Conservation (phyloP, 2,797 vertebrate genomes). For the Chelon labrosus region DNA sequence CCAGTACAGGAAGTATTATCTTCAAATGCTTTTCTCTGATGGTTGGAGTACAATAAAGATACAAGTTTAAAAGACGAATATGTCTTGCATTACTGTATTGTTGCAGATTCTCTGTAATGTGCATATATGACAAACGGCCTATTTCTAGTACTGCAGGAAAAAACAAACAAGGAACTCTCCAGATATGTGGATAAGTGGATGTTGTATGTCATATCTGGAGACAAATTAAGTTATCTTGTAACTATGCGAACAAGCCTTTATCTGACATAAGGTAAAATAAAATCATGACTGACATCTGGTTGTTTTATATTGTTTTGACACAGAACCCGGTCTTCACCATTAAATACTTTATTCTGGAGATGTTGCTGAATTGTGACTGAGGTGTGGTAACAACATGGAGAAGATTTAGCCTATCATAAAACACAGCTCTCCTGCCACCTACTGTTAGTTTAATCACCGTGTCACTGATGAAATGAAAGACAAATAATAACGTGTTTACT, state of each 20-base stretch:
- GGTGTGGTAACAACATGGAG: conserved; percentile 28
- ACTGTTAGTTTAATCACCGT: conserved; percentile 60
- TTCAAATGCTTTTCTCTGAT: background rate
- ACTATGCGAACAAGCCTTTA: background rate
- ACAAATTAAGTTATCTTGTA: no score
- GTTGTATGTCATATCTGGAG: no score
- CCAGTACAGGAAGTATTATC: background rate
- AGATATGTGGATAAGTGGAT: no score
- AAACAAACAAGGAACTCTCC: no score
- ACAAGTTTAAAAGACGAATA: background rate
- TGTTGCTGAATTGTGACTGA: background rate
- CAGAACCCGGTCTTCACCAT: background rate
- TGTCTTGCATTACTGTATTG: no score
- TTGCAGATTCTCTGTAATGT: background rate
- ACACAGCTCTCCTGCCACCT: conserved; percentile 74
- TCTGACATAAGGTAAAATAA: background rate
- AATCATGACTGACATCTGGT: background rate
- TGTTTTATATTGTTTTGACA: background rate
- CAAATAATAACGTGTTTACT: background rate
- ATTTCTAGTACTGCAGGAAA: no score
- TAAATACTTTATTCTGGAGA: background rate
- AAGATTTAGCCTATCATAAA: conserved; percentile 8
- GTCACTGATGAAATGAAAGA: conserved; percentile 16
- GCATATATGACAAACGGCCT: background rate
- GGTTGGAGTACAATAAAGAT: background rate